These are phyloP conservation scores for Antennarius maculatus DNA, from an alignment of 2,797 vertebrate species.

Conservation along the genomic window DNA sequence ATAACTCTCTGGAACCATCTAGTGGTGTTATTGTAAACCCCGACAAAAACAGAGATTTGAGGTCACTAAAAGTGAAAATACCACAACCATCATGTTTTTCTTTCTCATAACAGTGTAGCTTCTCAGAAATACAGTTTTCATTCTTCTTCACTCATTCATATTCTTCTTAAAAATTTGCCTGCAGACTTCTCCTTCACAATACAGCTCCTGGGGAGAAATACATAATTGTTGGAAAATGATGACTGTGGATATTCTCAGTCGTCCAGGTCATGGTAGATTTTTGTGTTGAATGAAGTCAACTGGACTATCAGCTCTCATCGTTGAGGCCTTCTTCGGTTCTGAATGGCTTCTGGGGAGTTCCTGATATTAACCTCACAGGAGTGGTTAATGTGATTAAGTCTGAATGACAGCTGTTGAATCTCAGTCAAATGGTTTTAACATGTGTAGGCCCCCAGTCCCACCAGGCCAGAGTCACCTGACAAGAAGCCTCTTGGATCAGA, in stretches of 20 bases:
- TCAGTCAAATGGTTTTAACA: no score
- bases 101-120: slow-evolving; percentile 8
- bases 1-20: slow-evolving; percentile 58
- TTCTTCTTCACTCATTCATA: slow-evolving; percentile 42
- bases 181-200: slow-evolving; percentile 89
- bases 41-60: not conserved
- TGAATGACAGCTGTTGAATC: no score
- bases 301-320: no score
- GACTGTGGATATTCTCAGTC: not conserved
- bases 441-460: no score
- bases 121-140: slow-evolving; percentile 3
- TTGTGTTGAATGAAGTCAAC: no score
- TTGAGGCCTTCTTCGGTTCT: no score
- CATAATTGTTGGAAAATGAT: not conserved
- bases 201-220: slow-evolving; percentile 81
- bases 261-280: no score
- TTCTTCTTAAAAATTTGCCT: slow-evolving; percentile 86
- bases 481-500: no score
- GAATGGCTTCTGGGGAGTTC: no score
- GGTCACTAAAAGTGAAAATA: slow-evolving; percentile 5
- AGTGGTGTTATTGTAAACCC: slow-evolving; percentile 40
- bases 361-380: no score
- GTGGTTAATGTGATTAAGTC: no score
- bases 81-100: slow-evolving; percentile 4
- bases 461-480: no score